Evolutionary conservation across 2,113 vertebrate genomes (phyloP).

Genomic region (Corvus cornix): DNA sequence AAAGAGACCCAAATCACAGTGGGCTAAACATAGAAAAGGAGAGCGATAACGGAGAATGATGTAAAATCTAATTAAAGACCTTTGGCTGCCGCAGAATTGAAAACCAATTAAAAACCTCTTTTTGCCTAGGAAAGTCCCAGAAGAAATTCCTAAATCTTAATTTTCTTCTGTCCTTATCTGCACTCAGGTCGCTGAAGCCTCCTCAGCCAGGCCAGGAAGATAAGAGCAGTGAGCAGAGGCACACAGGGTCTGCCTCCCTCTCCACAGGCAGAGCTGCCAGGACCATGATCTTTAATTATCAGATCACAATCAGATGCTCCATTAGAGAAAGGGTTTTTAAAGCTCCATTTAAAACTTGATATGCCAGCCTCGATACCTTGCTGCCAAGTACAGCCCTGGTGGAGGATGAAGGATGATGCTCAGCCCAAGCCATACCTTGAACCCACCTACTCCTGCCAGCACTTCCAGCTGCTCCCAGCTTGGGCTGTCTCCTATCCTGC

Average conservation of each 20-base stretch:
- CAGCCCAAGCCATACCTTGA: not conserved
- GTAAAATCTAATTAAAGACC: slow-evolving; percentile 40
- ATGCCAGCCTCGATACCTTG: fast-evolving
- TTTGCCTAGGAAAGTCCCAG: not conserved
- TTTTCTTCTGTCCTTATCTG: slow-evolving; percentile 38
- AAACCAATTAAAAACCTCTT: slow-evolving; percentile 24
- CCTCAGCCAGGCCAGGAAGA: not conserved
- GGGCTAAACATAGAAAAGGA: not conserved
- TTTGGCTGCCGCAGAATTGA: not conserved
- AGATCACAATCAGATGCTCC: not conserved
- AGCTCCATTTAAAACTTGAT: not conserved
- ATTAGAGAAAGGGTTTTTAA: not conserved
- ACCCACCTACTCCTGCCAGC: not conserved
- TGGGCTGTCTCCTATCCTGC: fast-evolving
- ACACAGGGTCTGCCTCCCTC: not conserved
- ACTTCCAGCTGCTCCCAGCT: not conserved
- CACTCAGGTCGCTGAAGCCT: not conserved
- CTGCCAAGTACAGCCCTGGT: not conserved
- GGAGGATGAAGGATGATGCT: not conserved
- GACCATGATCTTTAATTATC: not conserved
- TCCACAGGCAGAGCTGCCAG: not conserved
- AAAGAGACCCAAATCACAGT: not conserved
- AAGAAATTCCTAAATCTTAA: slow-evolving; percentile 51
- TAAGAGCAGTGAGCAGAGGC: not conserved
- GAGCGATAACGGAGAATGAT: fast-evolving